Conservation (phyloP, 2,797 vertebrate species). For the Semaprochilodus insignis region DNA sequence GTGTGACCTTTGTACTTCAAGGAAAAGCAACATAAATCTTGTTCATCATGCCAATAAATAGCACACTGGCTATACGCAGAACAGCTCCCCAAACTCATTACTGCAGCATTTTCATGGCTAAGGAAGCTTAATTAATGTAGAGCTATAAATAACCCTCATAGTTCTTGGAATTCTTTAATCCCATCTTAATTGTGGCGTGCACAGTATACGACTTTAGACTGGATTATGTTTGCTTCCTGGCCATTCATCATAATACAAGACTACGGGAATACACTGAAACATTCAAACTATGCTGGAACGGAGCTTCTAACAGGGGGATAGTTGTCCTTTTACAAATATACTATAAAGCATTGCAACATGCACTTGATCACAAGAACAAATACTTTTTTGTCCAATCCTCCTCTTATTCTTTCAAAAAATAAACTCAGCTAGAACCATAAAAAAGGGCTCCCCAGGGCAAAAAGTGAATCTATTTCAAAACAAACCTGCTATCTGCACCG, state of each 20-base stretch:
- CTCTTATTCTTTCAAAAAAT: slow-evolving; percentile 11
- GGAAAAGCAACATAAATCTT: slow-evolving; percentile 28
- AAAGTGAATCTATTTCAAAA: neutral
- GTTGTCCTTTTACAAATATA: neutral
- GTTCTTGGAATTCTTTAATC: slow-evolving; percentile 44
- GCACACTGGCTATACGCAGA: slow-evolving; percentile 5
- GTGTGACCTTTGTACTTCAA: slow-evolving; percentile 21
- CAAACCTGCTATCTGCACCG: slow-evolving; percentile 97
- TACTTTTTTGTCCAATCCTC: neutral
- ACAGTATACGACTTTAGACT: neutral
- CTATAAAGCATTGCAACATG: neutral
- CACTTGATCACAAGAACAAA: neutral
- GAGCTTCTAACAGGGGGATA: neutral
- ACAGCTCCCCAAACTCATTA: slow-evolving; percentile 45
- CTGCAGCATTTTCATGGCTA: slow-evolving; percentile 42
- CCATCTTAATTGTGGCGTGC: slow-evolving; percentile 32
- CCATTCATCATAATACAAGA: slow-evolving; percentile 1
- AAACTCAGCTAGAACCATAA: neutral
- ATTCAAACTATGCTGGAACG: neutral
- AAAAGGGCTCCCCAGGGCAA: neutral
- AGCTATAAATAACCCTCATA: slow-evolving; percentile 38
- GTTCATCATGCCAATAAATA: slow-evolving; percentile 34
- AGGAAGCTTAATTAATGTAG: slow-evolving; percentile 41
- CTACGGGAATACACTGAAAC: neutral
- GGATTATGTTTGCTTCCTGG: slow-evolving; percentile 20